Conservation (phyloP, 2,888 invertebrate genomes). For the Heliconius aoede region DNA sequence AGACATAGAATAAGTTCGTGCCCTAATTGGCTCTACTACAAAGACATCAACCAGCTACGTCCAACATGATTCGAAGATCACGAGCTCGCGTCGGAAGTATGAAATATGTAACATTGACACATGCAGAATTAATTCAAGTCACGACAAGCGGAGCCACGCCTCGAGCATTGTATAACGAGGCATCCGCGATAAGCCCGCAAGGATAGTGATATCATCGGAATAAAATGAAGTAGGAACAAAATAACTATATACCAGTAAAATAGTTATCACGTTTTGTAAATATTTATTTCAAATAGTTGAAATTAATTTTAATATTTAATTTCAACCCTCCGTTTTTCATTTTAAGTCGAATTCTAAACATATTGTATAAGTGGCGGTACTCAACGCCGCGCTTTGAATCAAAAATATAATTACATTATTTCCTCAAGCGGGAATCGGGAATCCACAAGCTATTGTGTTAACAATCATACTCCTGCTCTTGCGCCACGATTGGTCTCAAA, state of each 20-base stretch:
- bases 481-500: too few species aligned
- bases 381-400: too few species aligned
- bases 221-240: conserved; percentile 54
- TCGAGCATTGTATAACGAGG: conserved; percentile 71
- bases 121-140: conserved; percentile 75
- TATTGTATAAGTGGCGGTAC: too few species aligned
- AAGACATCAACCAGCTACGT: conserved; percentile 47
- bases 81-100: conserved; percentile 70
- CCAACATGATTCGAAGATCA: conserved; percentile 60
- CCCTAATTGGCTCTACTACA: conserved; percentile 31
- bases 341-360: too few species aligned
- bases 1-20: background rate
- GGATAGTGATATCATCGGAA: conserved; percentile 66
- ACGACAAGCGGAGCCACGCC: conserved; percentile 74
- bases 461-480: too few species aligned
- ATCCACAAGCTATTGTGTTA: too few species aligned
- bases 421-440: too few species aligned
- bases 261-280: background rate
- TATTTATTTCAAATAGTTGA: background rate
- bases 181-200: conserved; percentile 66
- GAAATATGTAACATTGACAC: conserved; percentile 68
- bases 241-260: conserved; percentile 37
- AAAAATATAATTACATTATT: too few species aligned
- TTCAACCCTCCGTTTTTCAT: too few species aligned
- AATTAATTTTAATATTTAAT: too few species aligned